Conservation (phyloP, 2,797 vertebrate genomes). For the Neoniphon sammara region DNA sequence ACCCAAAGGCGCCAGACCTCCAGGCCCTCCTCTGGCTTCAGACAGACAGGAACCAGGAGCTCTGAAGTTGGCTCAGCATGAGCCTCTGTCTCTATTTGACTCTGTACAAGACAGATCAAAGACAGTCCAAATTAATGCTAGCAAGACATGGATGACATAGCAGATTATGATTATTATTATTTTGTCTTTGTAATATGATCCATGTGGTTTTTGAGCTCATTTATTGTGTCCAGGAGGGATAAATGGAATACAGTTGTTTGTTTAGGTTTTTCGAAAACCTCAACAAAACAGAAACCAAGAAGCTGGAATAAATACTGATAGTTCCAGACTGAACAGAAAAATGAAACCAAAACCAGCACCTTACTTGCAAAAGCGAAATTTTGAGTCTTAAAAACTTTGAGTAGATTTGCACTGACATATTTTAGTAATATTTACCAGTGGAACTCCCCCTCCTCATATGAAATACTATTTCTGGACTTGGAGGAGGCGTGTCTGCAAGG, state of each 20-base stretch:
- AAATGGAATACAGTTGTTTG: not conserved
- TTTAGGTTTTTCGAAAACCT: not conserved
- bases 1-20: conserved; percentile 98
- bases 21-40: conserved; percentile 98
- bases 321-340: not conserved
- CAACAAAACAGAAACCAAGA: not conserved
- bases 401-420: not conserved
- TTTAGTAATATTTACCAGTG: not conserved
- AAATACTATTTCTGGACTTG: not conserved
- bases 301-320: not conserved
- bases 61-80: conserved; percentile 88
- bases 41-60: conserved; percentile 91
- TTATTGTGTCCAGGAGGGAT: too few relatives aligned
- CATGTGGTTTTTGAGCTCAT: too few relatives aligned
- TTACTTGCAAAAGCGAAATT: not conserved
- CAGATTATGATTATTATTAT: not conserved
- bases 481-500: not conserved
- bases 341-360: not conserved
- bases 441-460: not conserved
- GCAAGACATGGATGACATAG: not conserved
- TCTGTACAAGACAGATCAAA: conserved; percentile 68
- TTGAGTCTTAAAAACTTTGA: not conserved
- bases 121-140: not conserved
- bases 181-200: not conserved
- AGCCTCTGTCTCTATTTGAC: conserved; percentile 88